Percentiles rank a stretch among this genome's conserved stretches.
phyloP scores from a whole-genome alignment of 2,888 invertebrate genomes.

The Omphaloscelis lunosa region DNA sequence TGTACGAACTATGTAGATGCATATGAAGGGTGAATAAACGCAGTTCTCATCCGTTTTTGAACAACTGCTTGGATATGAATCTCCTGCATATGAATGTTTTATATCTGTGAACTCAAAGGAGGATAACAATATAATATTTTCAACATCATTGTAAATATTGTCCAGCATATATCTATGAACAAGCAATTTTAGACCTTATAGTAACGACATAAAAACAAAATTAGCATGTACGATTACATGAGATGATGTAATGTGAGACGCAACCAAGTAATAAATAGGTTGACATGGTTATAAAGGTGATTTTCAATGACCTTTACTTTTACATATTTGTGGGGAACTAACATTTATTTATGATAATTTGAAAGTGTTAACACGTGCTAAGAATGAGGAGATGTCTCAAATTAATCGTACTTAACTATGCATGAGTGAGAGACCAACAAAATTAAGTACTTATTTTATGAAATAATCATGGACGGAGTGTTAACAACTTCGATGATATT shows the following conservation, averaged over 20 bases:
- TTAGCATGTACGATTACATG: constrained; percentile 36
- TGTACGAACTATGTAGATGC: constrained; percentile 64
- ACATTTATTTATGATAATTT: constrained; percentile 40
- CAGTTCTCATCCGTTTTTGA: constrained; percentile 36
- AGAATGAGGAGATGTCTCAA: constrained; percentile 59
- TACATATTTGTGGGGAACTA: constrained; percentile 39
- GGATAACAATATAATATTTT: constrained; percentile 46
- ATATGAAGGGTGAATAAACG: constrained; percentile 48
- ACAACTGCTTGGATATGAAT: constrained; percentile 25
- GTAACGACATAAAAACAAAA: constrained; percentile 26
- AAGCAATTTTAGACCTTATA: constrained; percentile 45
- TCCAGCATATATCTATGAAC: constrained; percentile 31
- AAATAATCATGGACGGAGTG: constrained; percentile 88
- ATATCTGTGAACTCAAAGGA: constrained; percentile 43
- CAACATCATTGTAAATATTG: constrained; percentile 30
- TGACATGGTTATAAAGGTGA: constrained; percentile 36
- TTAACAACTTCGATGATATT: constrained; percentile 77
- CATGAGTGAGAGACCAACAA: constrained; percentile 77
- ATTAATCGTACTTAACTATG: constrained; percentile 66
- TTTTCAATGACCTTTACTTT: constrained; percentile 46
- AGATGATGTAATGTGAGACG: constrained; percentile 49
- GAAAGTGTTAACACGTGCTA: constrained; percentile 69
- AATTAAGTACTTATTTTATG: constrained; percentile 89
- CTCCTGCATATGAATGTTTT: constrained; percentile 22
- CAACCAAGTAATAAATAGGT: constrained; percentile 47